Evolutionary conservation across 2,888 invertebrate genomes (phyloP).

Genomic region (Rhogogaster chlorosoma): DNA sequence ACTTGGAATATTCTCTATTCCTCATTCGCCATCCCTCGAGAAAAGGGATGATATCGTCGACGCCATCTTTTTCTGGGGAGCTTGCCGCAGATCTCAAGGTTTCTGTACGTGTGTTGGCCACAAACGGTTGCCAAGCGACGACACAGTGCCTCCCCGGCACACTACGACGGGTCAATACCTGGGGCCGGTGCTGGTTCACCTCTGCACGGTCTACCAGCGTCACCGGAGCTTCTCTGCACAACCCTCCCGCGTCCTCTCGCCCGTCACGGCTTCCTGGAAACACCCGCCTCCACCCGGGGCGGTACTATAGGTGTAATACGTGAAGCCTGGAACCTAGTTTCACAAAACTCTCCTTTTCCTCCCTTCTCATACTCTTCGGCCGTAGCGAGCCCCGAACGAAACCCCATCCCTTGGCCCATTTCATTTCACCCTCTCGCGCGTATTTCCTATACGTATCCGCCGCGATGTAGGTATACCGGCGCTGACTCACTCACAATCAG

Average conservation of each 20-base stretch:
- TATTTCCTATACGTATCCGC: constrained; percentile 21
- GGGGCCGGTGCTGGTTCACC: constrained; percentile 64
- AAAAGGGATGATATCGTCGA: constrained; percentile 22
- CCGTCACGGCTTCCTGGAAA: constrained; percentile 51
- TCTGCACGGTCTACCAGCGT: constrained; percentile 48
- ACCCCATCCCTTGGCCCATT: constrained; percentile 61
- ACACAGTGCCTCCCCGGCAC: constrained; percentile 56
- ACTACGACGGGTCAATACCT: constrained; percentile 76
- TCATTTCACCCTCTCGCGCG: constrained; percentile 67
- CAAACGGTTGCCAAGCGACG: constrained; percentile 76
- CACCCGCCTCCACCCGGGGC: constrained; percentile 41
- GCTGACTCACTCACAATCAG: constrained; percentile 46
- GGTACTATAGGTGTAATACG: constrained; percentile 51
- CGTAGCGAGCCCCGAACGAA: constrained; percentile 61
- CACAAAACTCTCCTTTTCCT: constrained; percentile 44
- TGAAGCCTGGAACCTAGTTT: constrained; percentile 48
- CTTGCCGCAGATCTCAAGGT: constrained; percentile 77
- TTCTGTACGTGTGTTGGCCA: constrained; percentile 76
- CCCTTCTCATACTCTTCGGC: constrained; percentile 58
- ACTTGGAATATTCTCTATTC: background rate
- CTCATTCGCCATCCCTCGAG: constrained; percentile 6
- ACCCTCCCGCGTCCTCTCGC: constrained; percentile 54
- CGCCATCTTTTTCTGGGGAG: constrained; percentile 51
- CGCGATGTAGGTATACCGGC: constrained; percentile 17
- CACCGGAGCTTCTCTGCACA: constrained; percentile 51